Percentiles rank a stretch among this genome's conserved stretches.
phyloP scores from a whole-genome alignment of 2,113 vertebrate genomes.

The Apodemus sylvaticus region DNA sequence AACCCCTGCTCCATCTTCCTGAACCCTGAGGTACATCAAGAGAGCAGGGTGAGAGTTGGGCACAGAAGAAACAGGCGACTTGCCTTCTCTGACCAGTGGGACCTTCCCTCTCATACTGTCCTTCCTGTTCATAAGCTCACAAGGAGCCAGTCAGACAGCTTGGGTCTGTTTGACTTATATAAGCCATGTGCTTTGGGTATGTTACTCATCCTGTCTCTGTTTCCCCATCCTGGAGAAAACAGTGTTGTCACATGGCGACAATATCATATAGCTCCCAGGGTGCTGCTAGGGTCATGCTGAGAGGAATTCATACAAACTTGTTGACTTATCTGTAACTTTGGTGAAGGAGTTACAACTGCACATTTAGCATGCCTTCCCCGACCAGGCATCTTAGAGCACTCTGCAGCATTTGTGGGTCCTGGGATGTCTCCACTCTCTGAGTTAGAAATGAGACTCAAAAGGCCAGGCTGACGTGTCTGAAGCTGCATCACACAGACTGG shows the following conservation, averaged over 20 bases:
- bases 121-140: accelerated
- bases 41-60: background rate
- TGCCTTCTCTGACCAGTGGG: accelerated
- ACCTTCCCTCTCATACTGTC: accelerated
- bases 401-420: accelerated
- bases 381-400: background rate
- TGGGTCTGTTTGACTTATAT: background rate
- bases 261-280: background rate
- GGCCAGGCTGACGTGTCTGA: background rate
- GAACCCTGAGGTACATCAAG: background rate
- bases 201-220: background rate
- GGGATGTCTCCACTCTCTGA: background rate
- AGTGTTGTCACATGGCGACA: background rate
- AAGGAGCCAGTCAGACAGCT: background rate
- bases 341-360: background rate
- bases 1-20: background rate
- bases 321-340: background rate
- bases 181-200: too few species aligned
- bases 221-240: background rate
- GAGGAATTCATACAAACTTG: background rate
- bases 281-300: accelerated
- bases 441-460: background rate
- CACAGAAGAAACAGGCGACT: background rate
- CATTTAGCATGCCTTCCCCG: background rate
- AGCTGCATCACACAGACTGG: accelerated